These are phyloP conservation scores for Porites cylindrica DNA, from an alignment of 92 coral and sea anemone species.

Conservation along the genomic window DNA sequence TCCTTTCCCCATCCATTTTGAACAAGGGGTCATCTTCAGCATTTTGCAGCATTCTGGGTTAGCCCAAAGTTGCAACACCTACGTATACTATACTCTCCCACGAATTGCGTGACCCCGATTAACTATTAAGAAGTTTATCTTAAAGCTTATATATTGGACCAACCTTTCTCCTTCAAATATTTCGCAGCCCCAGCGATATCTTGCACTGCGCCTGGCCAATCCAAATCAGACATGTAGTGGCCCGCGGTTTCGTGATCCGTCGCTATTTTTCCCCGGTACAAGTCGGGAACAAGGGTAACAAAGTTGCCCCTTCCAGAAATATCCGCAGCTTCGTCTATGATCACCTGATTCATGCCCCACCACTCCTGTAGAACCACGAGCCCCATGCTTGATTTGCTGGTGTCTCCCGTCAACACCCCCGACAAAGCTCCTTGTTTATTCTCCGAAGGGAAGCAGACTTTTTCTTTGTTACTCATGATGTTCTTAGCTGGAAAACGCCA, in stretches of 20 bases:
- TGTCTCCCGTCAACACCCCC: constrained; percentile 56
- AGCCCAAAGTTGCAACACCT: too few species aligned
- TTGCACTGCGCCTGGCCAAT: constrained; percentile 75
- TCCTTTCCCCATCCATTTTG: too few species aligned
- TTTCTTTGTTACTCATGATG: constrained; percentile 42
- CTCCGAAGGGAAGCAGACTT: constrained; percentile 57
- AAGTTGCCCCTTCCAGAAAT: constrained; percentile 68
- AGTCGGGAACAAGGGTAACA: constrained; percentile 74
- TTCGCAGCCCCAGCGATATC: constrained; percentile 69
- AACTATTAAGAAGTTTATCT: too few species aligned
- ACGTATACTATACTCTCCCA: too few species aligned
- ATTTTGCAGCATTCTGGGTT: too few species aligned
- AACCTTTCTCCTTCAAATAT: constrained; percentile 65
- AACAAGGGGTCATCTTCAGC: too few species aligned
- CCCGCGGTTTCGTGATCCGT: constrained; percentile 77
- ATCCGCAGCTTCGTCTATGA: constrained; percentile 63
- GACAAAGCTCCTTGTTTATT: constrained; percentile 64
- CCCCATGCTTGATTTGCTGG: constrained; percentile 45
- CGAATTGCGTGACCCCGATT: too few species aligned
- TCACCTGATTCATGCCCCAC: constrained; percentile 73
- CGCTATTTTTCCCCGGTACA: constrained; percentile 76
- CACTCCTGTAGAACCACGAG: constrained; percentile 74
- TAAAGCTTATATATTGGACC: background rate
- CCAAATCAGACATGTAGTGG: constrained; percentile 71
- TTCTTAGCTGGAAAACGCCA: background rate